Conservation (phyloP, 2,113 vertebrate genomes). For the Tychaedon coryphoeus region DNA sequence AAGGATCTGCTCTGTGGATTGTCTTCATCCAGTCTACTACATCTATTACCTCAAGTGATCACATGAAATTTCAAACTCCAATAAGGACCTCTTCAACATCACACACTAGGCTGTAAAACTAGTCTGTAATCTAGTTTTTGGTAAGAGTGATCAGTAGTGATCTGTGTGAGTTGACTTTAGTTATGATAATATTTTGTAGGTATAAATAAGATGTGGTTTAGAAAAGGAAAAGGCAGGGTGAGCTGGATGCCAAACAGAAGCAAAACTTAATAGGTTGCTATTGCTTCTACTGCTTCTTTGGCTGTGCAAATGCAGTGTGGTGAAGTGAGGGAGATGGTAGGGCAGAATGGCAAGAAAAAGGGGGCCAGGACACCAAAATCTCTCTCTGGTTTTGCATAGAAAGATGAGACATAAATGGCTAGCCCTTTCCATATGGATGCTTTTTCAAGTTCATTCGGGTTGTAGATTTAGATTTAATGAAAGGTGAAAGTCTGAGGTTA, state of each 20-base stretch:
- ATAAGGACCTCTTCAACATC: neutral
- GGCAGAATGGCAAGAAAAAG: neutral
- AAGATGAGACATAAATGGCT: neutral
- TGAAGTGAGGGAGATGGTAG: neutral
- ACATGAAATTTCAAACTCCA: neutral
- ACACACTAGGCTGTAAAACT: neutral
- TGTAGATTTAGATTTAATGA: slow-evolving; percentile 11
- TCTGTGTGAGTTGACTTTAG: neutral
- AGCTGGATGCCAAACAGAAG: neutral
- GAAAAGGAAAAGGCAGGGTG: neutral
- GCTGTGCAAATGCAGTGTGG: neutral
- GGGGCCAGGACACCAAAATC: neutral
- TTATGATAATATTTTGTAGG: neutral
- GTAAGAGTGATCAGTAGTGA: neutral
- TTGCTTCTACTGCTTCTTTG: neutral
- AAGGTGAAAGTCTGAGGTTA: slow-evolving; percentile 42
- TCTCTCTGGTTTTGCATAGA: neutral
- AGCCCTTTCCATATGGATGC: neutral
- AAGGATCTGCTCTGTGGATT: neutral
- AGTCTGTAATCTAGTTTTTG: neutral
- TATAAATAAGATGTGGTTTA: neutral
- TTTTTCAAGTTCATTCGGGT: neutral
- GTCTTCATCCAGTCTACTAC: neutral
- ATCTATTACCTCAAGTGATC: neutral
- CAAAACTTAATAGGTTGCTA: neutral